Evolutionary conservation across 2,113 vertebrate species (phyloP).

Genomic region (Ammodytes dubius): DNA sequence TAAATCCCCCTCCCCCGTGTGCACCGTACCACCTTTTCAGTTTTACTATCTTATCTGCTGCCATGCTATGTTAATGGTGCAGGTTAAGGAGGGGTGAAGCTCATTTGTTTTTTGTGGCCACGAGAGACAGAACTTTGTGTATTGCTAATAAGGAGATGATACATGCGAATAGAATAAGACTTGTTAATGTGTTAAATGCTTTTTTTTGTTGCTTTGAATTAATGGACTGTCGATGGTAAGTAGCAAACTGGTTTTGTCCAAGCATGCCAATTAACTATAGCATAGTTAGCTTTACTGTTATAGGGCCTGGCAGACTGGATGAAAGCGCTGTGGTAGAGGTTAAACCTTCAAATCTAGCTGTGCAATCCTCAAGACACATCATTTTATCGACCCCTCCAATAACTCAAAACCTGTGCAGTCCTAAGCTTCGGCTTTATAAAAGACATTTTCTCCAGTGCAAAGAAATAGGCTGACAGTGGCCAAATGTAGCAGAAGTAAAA

Average conservation of each 20-base stretch:
- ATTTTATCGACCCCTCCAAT: background rate
- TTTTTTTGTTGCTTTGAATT: background rate
- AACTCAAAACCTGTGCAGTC: background rate
- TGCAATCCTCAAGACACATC: slow-evolving; percentile 15
- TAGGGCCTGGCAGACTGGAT: no score
- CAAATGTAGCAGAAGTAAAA: background rate
- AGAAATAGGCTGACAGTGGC: slow-evolving; percentile 49
- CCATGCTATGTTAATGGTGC: slow-evolving; percentile 25
- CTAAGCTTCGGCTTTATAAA: background rate
- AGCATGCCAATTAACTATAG: slow-evolving; percentile 2
- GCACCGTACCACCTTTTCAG: slow-evolving; percentile 31
- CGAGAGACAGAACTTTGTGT: background rate
- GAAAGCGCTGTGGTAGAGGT: no score
- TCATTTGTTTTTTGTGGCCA: slow-evolving; percentile 15
- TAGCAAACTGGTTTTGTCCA: background rate
- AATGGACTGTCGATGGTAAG: background rate
- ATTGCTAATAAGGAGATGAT: background rate
- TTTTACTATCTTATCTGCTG: background rate
- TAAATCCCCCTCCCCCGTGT: slow-evolving; percentile 9
- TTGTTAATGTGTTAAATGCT: background rate
- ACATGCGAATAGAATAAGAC: slow-evolving; percentile 3
- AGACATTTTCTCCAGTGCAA: slow-evolving; percentile 18
- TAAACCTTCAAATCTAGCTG: slow-evolving; percentile 19
- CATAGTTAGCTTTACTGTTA: background rate
- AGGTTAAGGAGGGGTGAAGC: background rate